These are phyloP conservation scores for Phalera bucephala DNA, from an alignment of 2,888 invertebrate genomes.

Conservation along the genomic window DNA sequence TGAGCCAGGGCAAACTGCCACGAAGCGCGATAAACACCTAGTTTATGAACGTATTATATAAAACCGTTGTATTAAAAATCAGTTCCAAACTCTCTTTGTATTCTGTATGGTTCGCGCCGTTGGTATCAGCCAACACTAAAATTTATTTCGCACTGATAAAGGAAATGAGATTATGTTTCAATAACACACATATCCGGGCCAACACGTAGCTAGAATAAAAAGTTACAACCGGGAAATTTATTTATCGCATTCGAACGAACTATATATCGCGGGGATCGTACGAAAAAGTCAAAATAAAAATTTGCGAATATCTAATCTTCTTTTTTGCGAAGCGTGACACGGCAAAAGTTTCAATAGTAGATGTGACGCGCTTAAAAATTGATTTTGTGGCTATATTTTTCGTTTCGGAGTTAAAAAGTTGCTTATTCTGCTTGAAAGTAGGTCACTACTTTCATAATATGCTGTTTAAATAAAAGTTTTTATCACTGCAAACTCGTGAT, in stretches of 20 bases:
- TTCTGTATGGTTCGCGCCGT: too few species aligned
- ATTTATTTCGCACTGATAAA: conserved; percentile 59
- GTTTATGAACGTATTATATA: too few species aligned
- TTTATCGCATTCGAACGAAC: conserved; percentile 34
- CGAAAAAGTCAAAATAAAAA: neutral
- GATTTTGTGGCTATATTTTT: conserved; percentile 13
- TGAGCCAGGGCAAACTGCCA: conserved; percentile 20
- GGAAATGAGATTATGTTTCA: too few species aligned
- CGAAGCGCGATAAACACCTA: conserved; percentile 24
- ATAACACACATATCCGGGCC: conserved; percentile 51
- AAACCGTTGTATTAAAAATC: conserved; percentile 37
- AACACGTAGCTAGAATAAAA: conserved; percentile 52
- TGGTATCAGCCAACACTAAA: conserved; percentile 48
- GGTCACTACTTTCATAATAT: too few species aligned
- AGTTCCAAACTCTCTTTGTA: conserved; percentile 29
- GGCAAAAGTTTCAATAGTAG: too few species aligned
- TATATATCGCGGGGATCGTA: conserved; percentile 18
- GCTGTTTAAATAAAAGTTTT: too few species aligned
- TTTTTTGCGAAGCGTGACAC: conserved; percentile 13
- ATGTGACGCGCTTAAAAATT: neutral
- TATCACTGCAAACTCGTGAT: too few species aligned
- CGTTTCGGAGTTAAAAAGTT: too few species aligned
- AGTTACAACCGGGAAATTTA: conserved; percentile 41
- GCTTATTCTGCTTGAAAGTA: too few species aligned
- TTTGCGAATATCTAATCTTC: conserved; percentile 22